These are phyloP conservation scores for Scopus umbretta DNA, from an alignment of 2,113 vertebrate genomes.

Conservation along the genomic window DNA sequence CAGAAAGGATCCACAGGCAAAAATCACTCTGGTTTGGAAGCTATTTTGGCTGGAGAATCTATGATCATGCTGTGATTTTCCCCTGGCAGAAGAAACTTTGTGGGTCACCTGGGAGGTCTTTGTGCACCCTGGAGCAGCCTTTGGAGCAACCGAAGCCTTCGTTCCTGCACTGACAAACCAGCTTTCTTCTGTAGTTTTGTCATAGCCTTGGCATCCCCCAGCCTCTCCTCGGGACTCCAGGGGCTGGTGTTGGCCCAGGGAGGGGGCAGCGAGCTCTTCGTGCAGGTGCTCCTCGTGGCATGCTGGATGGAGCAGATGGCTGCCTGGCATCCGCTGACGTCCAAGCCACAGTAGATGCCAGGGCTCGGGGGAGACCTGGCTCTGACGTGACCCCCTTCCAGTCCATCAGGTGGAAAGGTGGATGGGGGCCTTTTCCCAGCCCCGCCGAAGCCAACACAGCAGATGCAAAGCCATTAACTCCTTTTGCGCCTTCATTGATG, in stretches of 20 bases:
- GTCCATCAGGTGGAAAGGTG: neutral
- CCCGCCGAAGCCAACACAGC: neutral
- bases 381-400: neutral
- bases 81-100: neutral
- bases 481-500: neutral
- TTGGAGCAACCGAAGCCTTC: neutral
- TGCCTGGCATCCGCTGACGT: neutral
- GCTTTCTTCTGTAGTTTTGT: neutral
- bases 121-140: neutral
- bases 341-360: neutral
- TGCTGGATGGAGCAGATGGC: neutral
- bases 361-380: neutral
- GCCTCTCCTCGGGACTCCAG: neutral
- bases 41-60: neutral
- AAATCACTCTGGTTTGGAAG: neutral
- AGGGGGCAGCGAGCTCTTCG: rapidly evolving
- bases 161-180: neutral
- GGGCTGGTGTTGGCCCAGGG: neutral
- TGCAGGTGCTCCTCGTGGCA: neutral
- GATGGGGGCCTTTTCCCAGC: neutral
- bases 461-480: neutral
- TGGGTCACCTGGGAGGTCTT: neutral
- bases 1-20: neutral
- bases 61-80: rapidly evolving
- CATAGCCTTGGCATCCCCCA: neutral